Conservation (phyloP, 1,140 invertebrate genomes). For the Lepidurus apus region DNA sequence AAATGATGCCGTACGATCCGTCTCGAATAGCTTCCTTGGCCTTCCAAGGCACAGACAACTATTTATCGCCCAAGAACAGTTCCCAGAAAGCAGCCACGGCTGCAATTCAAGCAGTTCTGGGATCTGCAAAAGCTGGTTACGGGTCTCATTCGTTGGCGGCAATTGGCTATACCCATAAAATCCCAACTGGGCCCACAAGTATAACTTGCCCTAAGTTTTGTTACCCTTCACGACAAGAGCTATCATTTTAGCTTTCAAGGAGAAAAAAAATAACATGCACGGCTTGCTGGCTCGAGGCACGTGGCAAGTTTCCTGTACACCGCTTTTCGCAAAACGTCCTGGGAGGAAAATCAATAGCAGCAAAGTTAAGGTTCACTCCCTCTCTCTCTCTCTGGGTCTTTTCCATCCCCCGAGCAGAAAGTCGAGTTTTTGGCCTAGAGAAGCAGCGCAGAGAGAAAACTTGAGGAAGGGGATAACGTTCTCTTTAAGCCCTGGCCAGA, state of each 20-base stretch:
- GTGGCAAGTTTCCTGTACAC: constrained; percentile 18
- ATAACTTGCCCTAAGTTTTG: background rate
- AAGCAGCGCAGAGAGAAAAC: too few relatives aligned
- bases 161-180: background rate
- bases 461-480: too few relatives aligned
- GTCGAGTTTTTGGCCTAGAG: background rate
- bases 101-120: too few relatives aligned
- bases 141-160: background rate
- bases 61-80: too few relatives aligned
- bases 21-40: too few relatives aligned
- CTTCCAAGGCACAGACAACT: too few relatives aligned
- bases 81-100: too few relatives aligned
- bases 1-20: too few relatives aligned
- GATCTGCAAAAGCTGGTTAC: background rate
- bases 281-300: constrained; percentile 1
- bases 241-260: background rate
- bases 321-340: constrained; percentile 14
- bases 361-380: background rate
- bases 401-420: background rate
- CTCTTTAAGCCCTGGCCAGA: too few relatives aligned
- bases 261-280: background rate
- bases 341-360: constrained; percentile 15
- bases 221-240: background rate
- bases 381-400: background rate
- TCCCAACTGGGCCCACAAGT: background rate